phyloP scores from a whole-genome alignment of 2,113 vertebrate genomes.

The Uria aalge region DNA sequence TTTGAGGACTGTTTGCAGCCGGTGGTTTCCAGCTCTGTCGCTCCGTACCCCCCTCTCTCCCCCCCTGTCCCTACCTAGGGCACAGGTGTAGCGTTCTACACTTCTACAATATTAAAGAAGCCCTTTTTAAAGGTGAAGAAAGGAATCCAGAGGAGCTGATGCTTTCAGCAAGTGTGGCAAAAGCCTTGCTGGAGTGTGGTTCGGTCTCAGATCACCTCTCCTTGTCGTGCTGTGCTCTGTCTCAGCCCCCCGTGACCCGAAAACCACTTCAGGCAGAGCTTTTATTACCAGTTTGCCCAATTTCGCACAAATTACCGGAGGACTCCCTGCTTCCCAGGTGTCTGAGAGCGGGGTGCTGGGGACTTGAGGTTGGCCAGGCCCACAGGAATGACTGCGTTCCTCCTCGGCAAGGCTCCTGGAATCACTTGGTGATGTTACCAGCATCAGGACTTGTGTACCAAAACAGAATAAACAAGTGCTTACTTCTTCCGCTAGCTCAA shows the following conservation, averaged over 20 bases:
- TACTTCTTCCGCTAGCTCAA: neutral
- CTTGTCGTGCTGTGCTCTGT: neutral
- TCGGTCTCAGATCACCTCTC: neutral
- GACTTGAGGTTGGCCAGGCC: too few species aligned
- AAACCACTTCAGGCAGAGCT: neutral
- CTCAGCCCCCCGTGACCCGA: rapidly evolving
- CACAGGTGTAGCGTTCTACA: rapidly evolving
- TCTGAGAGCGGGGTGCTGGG: neutral
- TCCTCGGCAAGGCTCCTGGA: neutral
- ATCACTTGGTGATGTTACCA: neutral
- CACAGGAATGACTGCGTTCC: neutral
- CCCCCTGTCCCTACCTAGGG: too few species aligned
- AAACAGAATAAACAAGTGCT: neutral
- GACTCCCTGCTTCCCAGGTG: neutral
- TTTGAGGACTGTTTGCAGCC: neutral
- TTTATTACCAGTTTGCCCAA: neutral
- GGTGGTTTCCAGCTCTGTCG: neutral
- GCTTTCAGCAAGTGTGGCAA: too few species aligned
- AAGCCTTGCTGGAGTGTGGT: neutral
- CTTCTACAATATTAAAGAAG: neutral
- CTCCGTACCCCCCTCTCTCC: neutral
- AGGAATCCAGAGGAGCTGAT: neutral
- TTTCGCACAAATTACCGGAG: neutral
- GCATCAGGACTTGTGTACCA: neutral
- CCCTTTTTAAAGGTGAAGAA: neutral